Conservation (phyloP, 2,888 invertebrate genomes). For the Stenchaetothrips biformis region DNA sequence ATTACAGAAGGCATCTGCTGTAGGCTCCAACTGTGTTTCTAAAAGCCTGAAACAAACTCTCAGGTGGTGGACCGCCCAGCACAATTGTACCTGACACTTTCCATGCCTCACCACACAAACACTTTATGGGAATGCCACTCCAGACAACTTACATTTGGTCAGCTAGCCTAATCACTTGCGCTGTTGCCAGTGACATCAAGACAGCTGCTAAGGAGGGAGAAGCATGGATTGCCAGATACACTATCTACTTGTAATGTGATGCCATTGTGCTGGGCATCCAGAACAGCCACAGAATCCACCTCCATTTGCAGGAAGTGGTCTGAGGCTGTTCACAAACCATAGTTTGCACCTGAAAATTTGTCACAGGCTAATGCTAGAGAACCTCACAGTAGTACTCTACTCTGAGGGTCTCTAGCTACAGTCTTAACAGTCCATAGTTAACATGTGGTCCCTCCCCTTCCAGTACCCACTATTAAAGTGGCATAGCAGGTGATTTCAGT, state of each 20-base stretch:
- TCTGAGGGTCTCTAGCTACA: conserved; percentile 1
- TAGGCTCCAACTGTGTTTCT: conserved; percentile 36
- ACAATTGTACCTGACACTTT: not conserved
- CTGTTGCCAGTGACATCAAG: not conserved
- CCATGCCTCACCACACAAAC: not conserved
- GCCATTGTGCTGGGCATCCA: conserved; percentile 35
- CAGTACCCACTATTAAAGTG: too few relatives aligned
- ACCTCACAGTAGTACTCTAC: not conserved
- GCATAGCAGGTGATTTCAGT: too few relatives aligned
- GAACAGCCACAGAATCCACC: conserved; percentile 56
- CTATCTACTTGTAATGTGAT: not conserved
- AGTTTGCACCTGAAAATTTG: conserved; percentile 58
- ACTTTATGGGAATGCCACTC: not conserved
- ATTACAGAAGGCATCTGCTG: conserved; percentile 22
- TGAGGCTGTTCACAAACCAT: conserved; percentile 48
- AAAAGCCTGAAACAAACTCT: conserved; percentile 59
- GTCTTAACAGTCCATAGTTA: not conserved
- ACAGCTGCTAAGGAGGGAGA: not conserved
- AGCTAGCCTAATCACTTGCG: not conserved
- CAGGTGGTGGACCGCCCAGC: conserved; percentile 45
- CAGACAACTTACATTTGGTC: not conserved
- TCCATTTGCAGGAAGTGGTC: conserved; percentile 51
- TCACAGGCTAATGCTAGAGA: conserved; percentile 44
- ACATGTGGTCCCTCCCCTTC: not conserved
- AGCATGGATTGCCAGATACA: not conserved